Conservation (phyloP, 2,888 invertebrate species). For the Patella caerulea region DNA sequence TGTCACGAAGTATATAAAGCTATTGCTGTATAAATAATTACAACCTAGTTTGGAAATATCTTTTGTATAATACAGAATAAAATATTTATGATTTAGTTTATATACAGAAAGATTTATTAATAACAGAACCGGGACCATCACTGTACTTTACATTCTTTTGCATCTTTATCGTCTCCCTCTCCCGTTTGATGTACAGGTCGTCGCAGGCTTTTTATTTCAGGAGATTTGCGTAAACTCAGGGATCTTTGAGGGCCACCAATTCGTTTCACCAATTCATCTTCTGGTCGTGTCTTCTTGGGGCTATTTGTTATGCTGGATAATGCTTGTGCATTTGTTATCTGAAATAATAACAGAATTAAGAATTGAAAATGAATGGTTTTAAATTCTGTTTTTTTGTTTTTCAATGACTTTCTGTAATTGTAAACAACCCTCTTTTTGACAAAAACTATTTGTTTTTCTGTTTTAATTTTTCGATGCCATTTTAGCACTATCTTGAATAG, state of each 20-base stretch:
- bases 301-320: constrained; percentile 30
- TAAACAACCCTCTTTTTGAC: constrained; percentile 12
- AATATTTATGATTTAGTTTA: background rate
- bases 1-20: background rate
- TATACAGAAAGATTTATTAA: background rate
- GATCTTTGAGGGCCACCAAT: constrained; percentile 9
- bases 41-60: background rate
- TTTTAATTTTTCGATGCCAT: background rate
- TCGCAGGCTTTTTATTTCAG: constrained; percentile 19
- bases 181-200: background rate
- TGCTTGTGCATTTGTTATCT: background rate
- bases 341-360: background rate
- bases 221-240: constrained; percentile 20
- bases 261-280: constrained; percentile 5
- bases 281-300: constrained; percentile 19
- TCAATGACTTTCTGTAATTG: constrained; percentile 14
- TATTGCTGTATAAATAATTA: background rate
- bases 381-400: constrained; percentile 18
- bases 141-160: constrained; percentile 23
- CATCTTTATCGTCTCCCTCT: background rate
- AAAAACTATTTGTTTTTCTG: constrained; percentile 8
- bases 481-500: too few relatives aligned
- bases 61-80: background rate
- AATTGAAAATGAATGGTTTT: background rate
- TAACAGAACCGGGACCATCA: background rate